Percentiles rank a stretch among this genome's conserved stretches.
These are phyloP conservation scores for Nettapus auritus DNA, from an alignment of 2,113 vertebrate genomes.

Conservation along the genomic window DNA sequence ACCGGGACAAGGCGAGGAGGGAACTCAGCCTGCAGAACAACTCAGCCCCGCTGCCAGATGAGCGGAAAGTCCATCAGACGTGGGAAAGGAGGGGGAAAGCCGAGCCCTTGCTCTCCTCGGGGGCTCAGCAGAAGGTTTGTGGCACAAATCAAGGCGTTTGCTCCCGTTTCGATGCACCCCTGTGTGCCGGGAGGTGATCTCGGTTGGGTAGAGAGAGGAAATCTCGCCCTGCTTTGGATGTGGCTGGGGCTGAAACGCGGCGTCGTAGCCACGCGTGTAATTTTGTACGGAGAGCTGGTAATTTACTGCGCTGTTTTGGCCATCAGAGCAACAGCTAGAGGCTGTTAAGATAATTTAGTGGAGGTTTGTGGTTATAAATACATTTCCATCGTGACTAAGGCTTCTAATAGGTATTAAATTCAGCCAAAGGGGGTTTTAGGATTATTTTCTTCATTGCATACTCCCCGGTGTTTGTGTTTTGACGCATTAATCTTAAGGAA, in stretches of 20 bases:
- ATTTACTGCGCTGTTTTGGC: constrained; percentile 33
- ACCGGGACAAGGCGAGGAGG: not conserved
- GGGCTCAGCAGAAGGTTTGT: not conserved
- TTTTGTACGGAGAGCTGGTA: not conserved
- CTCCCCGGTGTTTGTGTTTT: constrained; percentile 37
- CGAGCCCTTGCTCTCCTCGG: accelerated
- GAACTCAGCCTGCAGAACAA: not conserved
- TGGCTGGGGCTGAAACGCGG: not conserved
- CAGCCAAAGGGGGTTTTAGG: not conserved
- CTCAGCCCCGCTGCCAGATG: not conserved
- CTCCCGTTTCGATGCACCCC: not conserved
- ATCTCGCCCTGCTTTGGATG: not conserved
- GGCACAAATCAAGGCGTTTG: not conserved
- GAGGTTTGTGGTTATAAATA: constrained; percentile 61
- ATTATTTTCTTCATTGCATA: not conserved
- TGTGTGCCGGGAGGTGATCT: not conserved
- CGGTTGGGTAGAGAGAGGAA: not conserved
- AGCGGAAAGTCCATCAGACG: not conserved
- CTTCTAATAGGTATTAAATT: constrained; percentile 43
- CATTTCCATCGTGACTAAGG: constrained; percentile 57
- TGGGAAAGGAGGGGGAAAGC: constrained; percentile 28
- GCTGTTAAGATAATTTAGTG: constrained; percentile 59
- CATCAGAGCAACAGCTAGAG: constrained; percentile 23
- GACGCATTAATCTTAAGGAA: constrained; percentile 18
- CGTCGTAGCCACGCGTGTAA: not conserved